Percentiles rank a stretch among this genome's conserved stretches.
These are phyloP conservation scores for Ophion obscuratus DNA, from an alignment of 2,888 invertebrate genomes.

Conservation along the genomic window DNA sequence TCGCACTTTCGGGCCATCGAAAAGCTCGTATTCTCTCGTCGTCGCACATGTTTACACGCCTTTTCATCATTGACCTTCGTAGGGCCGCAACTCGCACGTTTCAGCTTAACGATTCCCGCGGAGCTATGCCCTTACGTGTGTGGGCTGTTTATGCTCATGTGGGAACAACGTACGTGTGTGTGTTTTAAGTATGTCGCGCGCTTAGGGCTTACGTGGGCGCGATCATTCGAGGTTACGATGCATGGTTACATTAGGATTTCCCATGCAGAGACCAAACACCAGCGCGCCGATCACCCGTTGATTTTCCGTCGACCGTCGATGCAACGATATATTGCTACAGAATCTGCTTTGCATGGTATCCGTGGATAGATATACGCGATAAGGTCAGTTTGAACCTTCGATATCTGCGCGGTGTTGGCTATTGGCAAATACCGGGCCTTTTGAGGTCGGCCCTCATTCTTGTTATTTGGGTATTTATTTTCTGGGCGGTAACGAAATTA, in stretches of 20 bases:
- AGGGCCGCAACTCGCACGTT: constrained; percentile 22
- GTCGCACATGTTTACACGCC: constrained; percentile 5
- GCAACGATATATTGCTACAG: constrained; percentile 30
- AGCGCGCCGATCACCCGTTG: constrained; percentile 26
- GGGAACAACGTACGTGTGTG: not conserved
- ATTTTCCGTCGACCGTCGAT: constrained; percentile 41
- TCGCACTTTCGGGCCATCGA: constrained; percentile 26
- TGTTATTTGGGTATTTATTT: too few species aligned
- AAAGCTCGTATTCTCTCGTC: constrained; percentile 34
- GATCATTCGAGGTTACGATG: constrained; percentile 73
- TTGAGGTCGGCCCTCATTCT: too few species aligned
- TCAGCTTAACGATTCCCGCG: not conserved
- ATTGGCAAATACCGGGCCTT: too few species aligned
- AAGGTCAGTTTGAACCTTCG: too few species aligned
- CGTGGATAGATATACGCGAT: too few species aligned
- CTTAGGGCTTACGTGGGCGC: constrained; percentile 72
- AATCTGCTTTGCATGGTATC: not conserved
- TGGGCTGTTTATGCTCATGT: not conserved
- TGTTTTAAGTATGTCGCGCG: constrained; percentile 50
- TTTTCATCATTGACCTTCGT: not conserved
- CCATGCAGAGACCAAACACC: constrained; percentile 69
- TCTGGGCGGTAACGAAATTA: too few species aligned
- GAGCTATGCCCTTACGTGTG: not conserved
- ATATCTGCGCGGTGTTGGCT: too few species aligned
- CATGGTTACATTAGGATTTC: constrained; percentile 79